Evolutionary conservation across 2,888 invertebrate species (phyloP).

Genomic region (Abrostola tripartita): DNA sequence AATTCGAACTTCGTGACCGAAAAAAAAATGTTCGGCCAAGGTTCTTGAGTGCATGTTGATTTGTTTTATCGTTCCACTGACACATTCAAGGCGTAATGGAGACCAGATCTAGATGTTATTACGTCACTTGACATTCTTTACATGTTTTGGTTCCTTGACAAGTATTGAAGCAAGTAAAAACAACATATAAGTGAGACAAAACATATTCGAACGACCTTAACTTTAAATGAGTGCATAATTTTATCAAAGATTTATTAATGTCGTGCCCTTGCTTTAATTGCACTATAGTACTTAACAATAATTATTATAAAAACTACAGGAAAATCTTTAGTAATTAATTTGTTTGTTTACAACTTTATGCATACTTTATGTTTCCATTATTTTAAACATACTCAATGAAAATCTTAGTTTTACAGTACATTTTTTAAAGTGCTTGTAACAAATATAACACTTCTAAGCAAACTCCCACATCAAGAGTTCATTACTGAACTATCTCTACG

Average conservation of each 20-base stretch:
- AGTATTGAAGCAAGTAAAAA: background rate
- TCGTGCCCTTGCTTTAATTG: too few species aligned
- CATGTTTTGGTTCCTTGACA: slow-evolving; percentile 11
- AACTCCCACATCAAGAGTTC: slow-evolving; percentile 23
- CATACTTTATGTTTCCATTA: too few species aligned
- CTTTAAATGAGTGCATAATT: too few species aligned
- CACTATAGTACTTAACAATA: too few species aligned
- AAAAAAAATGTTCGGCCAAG: slow-evolving; percentile 46
- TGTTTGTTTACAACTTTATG: too few species aligned
- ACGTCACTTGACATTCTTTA: slow-evolving; percentile 43
- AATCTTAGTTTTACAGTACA: too few species aligned
- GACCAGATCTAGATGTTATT: slow-evolving; percentile 16
- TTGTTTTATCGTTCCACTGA: slow-evolving; percentile 37
- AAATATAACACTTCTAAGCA: background rate
- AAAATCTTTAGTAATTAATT: too few species aligned
- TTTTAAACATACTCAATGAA: too few species aligned
- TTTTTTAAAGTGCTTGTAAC: too few species aligned
- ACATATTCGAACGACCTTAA: background rate
- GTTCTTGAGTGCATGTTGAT: slow-evolving; percentile 48
- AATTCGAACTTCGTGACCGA: slow-evolving; percentile 52
- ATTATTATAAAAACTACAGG: too few species aligned
- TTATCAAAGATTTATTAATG: too few species aligned
- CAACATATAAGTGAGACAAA: background rate
- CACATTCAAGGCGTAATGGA: slow-evolving; percentile 28
- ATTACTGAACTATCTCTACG: slow-evolving; percentile 15